A percentile compares a stretch with the other conserved stretches of the same genome.
phyloP scores from a whole-genome alignment of 2,888 invertebrate genomes.

The Brenthis hecate region DNA sequence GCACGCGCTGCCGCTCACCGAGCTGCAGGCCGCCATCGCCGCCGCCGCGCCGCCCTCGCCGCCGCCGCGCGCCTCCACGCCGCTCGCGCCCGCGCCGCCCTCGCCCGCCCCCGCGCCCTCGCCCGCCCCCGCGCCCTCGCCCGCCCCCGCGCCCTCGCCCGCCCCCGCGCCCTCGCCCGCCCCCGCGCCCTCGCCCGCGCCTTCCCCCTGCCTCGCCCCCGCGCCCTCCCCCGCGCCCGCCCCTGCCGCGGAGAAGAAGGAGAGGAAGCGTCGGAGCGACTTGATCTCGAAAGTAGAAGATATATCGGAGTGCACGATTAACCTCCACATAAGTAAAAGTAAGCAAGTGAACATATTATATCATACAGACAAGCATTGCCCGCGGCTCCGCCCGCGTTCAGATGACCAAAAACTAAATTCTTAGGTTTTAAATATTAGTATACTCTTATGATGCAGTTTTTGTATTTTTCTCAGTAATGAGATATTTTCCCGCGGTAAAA shows the following conservation, averaged over 20 bases:
- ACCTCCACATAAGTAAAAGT: slow-evolving; percentile 51
- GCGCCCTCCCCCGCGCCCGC: slow-evolving; percentile 34
- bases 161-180: slow-evolving; percentile 30
- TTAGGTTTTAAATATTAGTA: too few species aligned
- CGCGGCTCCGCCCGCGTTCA: too few species aligned
- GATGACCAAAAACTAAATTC: too few species aligned
- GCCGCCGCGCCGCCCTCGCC: slow-evolving; percentile 52
- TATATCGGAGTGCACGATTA: slow-evolving; percentile 39
- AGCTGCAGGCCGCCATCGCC: slow-evolving; percentile 64
- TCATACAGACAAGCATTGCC: too few species aligned
- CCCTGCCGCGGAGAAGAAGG: slow-evolving; percentile 39
- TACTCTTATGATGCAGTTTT: too few species aligned
- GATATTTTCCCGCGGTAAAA: too few species aligned
- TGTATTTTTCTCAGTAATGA: too few species aligned
- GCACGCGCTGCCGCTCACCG: slow-evolving; percentile 56
- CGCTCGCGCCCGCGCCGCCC: slow-evolving; percentile 33
- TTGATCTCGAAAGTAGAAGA: slow-evolving; percentile 39
- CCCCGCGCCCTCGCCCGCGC: slow-evolving; percentile 30
- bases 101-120: slow-evolving; percentile 30
- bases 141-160: slow-evolving; percentile 35
- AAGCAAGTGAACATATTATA: neutral
- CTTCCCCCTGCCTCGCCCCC: slow-evolving; percentile 32
- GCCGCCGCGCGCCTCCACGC: slow-evolving; percentile 35
- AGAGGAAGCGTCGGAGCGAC: slow-evolving; percentile 52
- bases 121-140: slow-evolving; percentile 24